Percentiles rank a stretch among this genome's conserved stretches.
phyloP scores from a whole-genome alignment of 1,140 invertebrate genomes.

The Drosophila navojoa region DNA sequence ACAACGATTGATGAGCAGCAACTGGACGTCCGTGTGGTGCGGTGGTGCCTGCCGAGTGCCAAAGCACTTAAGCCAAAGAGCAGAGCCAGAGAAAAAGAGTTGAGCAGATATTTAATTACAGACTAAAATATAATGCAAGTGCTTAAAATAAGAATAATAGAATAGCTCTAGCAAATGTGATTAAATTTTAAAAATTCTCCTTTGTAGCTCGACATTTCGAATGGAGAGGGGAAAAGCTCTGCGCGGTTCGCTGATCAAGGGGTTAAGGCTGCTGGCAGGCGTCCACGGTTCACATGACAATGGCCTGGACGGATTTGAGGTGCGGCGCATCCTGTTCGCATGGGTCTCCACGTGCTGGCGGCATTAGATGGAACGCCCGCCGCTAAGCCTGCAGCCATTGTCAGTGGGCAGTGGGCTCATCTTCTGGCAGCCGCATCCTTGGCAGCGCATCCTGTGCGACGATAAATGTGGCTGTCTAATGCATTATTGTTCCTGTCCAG shows the following conservation, averaged over 20 bases:
- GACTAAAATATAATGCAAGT: not conserved
- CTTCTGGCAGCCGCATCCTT: slow-evolving; percentile 19
- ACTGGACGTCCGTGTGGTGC: slow-evolving; percentile 40
- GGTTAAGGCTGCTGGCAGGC: slow-evolving; percentile 41
- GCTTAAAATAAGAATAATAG: not conserved
- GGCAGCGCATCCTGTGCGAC: slow-evolving; percentile 28
- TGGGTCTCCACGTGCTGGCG: slow-evolving; percentile 51
- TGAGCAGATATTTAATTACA: not conserved
- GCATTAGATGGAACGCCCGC: slow-evolving; percentile 41
- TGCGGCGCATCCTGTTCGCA: slow-evolving; percentile 12
- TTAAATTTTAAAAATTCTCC: not conserved
- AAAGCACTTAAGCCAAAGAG: slow-evolving; percentile 67
- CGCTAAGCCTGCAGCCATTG: slow-evolving; percentile 48
- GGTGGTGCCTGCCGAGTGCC: slow-evolving; percentile 49
- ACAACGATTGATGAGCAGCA: slow-evolving; percentile 47
- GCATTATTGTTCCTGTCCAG: slow-evolving; percentile 80
- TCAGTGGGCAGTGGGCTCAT: slow-evolving; percentile 22
- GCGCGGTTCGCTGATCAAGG: slow-evolving; percentile 5
- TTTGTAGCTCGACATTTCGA: too few species aligned
- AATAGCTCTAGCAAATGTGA: not conserved
- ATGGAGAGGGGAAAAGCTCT: not conserved
- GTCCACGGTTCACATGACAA: slow-evolving; percentile 73
- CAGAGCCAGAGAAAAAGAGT: slow-evolving; percentile 15
- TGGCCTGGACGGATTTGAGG: slow-evolving; percentile 56
- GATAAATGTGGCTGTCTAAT: slow-evolving; percentile 59